Percentiles rank a stretch among this genome's conserved stretches.
Evolutionary conservation across 2,888 invertebrate genomes (phyloP).

Genomic region (Amphipyra tragopoginis): DNA sequence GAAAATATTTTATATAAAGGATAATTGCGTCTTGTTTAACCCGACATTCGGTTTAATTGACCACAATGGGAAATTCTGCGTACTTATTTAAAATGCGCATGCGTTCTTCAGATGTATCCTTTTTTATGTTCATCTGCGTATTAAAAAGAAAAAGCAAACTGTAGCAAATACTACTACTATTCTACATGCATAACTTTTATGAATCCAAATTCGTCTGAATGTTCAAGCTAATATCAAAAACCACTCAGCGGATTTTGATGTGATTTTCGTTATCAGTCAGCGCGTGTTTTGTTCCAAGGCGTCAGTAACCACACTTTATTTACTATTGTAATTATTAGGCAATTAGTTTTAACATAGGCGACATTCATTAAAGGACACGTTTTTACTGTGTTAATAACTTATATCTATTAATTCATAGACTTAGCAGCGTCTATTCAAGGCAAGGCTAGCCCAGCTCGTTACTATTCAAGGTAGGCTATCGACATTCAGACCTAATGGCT

Average conservation of each 20-base stretch:
- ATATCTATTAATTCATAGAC: background rate
- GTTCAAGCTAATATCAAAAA: too few species aligned
- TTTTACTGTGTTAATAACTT: background rate
- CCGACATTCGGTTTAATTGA: conserved; percentile 36
- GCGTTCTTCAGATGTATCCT: conserved; percentile 8
- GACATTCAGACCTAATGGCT: conserved; percentile 31
- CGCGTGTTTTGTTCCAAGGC: too few species aligned
- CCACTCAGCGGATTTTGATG: too few species aligned
- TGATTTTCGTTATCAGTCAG: too few species aligned
- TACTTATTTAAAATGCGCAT: conserved; percentile 12
- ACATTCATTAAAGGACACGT: conserved; percentile 4
- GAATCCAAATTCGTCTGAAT: background rate
- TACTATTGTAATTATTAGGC: background rate
- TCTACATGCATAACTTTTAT: background rate
- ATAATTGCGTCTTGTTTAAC: conserved; percentile 34
- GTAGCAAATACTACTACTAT: background rate
- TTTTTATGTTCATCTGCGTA: background rate
- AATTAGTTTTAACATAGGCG: background rate
- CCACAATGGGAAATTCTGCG: conserved; percentile 46
- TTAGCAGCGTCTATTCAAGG: conserved; percentile 23
- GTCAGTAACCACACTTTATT: too few species aligned
- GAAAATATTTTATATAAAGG: conserved; percentile 46
- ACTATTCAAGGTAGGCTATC: conserved; percentile 28
- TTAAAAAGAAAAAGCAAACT: background rate
- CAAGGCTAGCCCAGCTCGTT: conserved; percentile 21